These are phyloP conservation scores for Nymphalis urticae DNA, from an alignment of 2,888 invertebrate species.

Conservation along the genomic window DNA sequence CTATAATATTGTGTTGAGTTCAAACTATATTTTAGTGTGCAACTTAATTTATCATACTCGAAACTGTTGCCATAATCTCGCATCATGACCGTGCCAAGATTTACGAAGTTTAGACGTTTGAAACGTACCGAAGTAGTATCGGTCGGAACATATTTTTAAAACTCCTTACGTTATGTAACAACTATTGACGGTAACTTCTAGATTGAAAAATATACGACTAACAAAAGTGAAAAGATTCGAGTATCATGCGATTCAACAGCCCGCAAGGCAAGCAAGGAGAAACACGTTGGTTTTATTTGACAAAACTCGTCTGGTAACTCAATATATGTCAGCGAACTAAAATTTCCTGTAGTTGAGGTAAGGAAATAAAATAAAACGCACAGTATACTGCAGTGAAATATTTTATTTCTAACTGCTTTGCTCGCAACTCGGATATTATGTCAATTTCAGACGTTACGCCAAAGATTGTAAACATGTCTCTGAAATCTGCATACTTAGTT, in stretches of 20 bases:
- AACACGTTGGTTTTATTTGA: slow-evolving; percentile 12
- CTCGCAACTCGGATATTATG: slow-evolving; percentile 25
- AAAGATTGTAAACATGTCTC: slow-evolving; percentile 23
- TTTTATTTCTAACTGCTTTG: slow-evolving; percentile 48
- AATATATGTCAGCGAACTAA: slow-evolving; percentile 34
- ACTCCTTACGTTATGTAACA: slow-evolving; percentile 32
- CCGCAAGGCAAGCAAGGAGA: slow-evolving; percentile 5
- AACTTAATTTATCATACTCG: slow-evolving; percentile 20
- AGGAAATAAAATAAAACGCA: slow-evolving; percentile 65
- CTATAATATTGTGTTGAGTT: not conserved
- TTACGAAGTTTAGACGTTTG: slow-evolving; percentile 28
- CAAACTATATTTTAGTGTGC: slow-evolving; percentile 1
- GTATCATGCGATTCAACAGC: slow-evolving; percentile 15
- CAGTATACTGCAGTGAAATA: slow-evolving; percentile 50
- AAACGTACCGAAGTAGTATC: slow-evolving; percentile 24
- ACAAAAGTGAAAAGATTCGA: slow-evolving; percentile 20
- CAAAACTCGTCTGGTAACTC: slow-evolving; percentile 14
- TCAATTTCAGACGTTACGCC: slow-evolving; percentile 26
- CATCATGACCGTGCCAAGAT: slow-evolving; percentile 28
- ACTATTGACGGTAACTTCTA: slow-evolving; percentile 25
- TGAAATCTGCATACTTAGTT: slow-evolving; percentile 16
- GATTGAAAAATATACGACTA: slow-evolving; percentile 29
- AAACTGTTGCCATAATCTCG: slow-evolving; percentile 26
- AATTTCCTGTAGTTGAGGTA: slow-evolving; percentile 62
- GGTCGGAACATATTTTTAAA: slow-evolving; percentile 32